These are phyloP conservation scores for Saxidomus purpurata DNA, from an alignment of 1,140 invertebrate genomes.

Conservation along the genomic window DNA sequence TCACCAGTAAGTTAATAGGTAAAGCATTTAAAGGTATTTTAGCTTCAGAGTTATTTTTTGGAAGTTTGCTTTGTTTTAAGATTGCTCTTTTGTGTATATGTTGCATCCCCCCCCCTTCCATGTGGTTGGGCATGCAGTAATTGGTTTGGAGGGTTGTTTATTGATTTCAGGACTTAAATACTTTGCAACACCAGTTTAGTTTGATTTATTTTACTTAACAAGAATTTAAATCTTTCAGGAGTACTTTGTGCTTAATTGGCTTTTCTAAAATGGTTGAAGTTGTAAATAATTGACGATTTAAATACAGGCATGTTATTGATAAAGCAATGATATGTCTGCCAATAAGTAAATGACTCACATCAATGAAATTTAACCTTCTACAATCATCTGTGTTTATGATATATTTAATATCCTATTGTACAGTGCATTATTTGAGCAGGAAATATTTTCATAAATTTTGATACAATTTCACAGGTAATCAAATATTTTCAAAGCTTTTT, in stretches of 20 bases:
- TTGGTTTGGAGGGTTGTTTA: no score
- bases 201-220: neutral
- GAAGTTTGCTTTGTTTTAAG: no score
- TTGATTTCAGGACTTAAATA: no score
- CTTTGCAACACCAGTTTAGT: no score
- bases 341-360: constrained; percentile 20
- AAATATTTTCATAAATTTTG: constrained; percentile 22
- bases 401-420: neutral
- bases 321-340: neutral
- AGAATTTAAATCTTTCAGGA: neutral
- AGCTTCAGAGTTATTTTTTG: no score
- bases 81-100: no score
- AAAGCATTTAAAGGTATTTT: no score
- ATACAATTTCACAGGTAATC: constrained; percentile 15
- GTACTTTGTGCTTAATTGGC: neutral
- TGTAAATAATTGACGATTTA: neutral
- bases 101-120: no score
- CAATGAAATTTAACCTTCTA: constrained; percentile 14
- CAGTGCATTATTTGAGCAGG: neutral
- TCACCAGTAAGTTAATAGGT: no score
- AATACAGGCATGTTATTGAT: constrained; percentile 1
- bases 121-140: no score
- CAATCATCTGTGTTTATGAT: neutral
- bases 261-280: neutral
- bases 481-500: constrained; percentile 14